Evolutionary conservation across 2,113 vertebrate species (phyloP).

Genomic region (Chlamydotis undulata): DNA sequence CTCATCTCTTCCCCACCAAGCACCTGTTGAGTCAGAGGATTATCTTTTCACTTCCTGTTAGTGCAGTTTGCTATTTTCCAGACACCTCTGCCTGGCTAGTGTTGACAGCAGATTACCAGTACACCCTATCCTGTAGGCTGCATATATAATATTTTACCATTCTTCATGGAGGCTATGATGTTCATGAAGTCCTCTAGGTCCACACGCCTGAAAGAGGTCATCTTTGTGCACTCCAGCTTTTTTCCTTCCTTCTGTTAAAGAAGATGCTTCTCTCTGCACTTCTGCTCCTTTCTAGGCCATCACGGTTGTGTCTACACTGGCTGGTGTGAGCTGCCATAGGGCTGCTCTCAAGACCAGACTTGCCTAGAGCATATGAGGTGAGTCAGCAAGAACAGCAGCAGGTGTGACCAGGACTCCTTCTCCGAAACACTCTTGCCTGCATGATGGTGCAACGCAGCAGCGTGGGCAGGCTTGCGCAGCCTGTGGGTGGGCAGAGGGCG

Average conservation of each 20-base stretch:
- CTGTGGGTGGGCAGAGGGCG: background rate
- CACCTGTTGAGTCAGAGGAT: background rate
- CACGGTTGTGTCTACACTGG: accelerated
- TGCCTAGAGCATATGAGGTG: background rate
- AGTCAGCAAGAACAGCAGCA: background rate
- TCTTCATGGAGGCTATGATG: background rate
- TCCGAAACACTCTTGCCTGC: background rate
- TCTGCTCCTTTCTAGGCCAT: background rate
- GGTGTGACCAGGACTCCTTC: background rate
- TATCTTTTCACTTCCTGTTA: background rate
- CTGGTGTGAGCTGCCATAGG: accelerated
- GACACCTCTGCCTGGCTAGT: background rate
- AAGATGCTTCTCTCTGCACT: background rate
- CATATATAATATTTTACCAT: background rate
- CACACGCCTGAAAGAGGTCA: background rate
- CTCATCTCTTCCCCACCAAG: background rate
- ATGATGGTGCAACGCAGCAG: accelerated
- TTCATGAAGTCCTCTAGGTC: background rate
- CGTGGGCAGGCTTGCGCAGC: background rate
- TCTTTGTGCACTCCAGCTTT: background rate
- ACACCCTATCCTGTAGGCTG: background rate
- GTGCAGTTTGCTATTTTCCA: background rate
- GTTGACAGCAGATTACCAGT: background rate
- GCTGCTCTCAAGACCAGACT: background rate
- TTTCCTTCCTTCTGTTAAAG: background rate